Base-by-base conservation (phyloP, 2,797 vertebrate genomes). In the Coracias cyanogaster region DNA sequence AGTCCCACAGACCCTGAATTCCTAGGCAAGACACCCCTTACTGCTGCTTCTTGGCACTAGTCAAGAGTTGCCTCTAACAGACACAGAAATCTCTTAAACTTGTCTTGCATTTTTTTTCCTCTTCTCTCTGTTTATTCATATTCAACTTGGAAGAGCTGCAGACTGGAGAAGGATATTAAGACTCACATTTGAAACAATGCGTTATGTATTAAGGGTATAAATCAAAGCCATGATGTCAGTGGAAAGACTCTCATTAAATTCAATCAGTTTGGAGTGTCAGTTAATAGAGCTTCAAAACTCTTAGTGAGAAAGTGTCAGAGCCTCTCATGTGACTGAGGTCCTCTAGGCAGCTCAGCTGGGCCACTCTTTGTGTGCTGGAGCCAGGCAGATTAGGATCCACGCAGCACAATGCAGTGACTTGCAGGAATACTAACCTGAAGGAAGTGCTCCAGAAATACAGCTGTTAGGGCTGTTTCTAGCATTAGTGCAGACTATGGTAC, bases 191-290 rank as follows among this genome's bases (percentile, higher is more conserved):
- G 46, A 91, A 95, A 96, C 79, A 78, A 89, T 72, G 49, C 5
- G 1, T 81, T 76, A 69, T 86, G 39, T 33, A 86, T 49, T 66
- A 84, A 62, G 76, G 66, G 19, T 65, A 89, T 81, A 92, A 95
- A 93, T 94, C 88, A 94, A 82, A 83, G 61, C 69, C 85, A 76
- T 86, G 62, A 90, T 86, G 87, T 90, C 87, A 94, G 55, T 77
- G 85, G 85, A 94, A 96, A 94, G 55, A 29, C 37, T 92, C 48
- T 85, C 45, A 43, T 33, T 67, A 80, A 58, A 92, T 80, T 93
- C 84, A 73, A 37, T 79, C 66, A 67, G 57, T 81, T 90, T 58
- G 52, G 77, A 79, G 66, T 12, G 31, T 39, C 70, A 90, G 41
- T 45, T 80, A 86, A 55, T 6, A 66, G 37, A 80, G 12, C 54